Evolutionary conservation across 2,888 invertebrate species (phyloP).

Genomic region (Gibbula magus): DNA sequence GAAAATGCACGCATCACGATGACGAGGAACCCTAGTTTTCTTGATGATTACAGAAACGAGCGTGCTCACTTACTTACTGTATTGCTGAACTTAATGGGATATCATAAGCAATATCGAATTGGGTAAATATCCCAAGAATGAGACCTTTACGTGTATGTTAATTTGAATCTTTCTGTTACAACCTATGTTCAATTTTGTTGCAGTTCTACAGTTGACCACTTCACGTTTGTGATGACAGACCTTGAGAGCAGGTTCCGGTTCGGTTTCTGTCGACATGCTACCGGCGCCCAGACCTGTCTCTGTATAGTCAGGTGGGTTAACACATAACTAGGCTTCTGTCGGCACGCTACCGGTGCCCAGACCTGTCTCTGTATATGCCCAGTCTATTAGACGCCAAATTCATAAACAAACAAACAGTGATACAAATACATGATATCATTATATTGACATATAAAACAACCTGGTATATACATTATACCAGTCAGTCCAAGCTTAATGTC

Average conservation of each 20-base stretch:
- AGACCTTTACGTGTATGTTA: background rate
- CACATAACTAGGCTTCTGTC: constrained; percentile 98
- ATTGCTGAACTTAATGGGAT: background rate
- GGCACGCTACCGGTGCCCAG: constrained; percentile 92
- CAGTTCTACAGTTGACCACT: constrained; percentile 87
- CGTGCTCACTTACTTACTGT: no score
- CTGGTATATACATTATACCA: no score
- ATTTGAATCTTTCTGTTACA: background rate
- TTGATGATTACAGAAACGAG: no score
- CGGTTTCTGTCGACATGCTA: constrained; percentile 97
- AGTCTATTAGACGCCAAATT: background rate
- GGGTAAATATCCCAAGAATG: no score
- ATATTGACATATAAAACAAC: no score
- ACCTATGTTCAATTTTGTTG: constrained; percentile 29
- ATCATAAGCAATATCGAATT: no score
- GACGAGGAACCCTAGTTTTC: no score
- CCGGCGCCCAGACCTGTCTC: constrained; percentile 87
- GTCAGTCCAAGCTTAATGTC: no score
- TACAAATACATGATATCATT: no score
- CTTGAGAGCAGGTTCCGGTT: constrained; percentile 97
- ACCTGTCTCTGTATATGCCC: constrained; percentile 81
- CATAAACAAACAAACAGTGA: no score
- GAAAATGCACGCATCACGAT: no score
- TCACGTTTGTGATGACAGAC: constrained; percentile 97
- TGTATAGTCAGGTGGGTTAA: constrained; percentile 77